These are phyloP conservation scores for Xanthia icteritia DNA, from an alignment of 2,888 invertebrate genomes.

Conservation along the genomic window DNA sequence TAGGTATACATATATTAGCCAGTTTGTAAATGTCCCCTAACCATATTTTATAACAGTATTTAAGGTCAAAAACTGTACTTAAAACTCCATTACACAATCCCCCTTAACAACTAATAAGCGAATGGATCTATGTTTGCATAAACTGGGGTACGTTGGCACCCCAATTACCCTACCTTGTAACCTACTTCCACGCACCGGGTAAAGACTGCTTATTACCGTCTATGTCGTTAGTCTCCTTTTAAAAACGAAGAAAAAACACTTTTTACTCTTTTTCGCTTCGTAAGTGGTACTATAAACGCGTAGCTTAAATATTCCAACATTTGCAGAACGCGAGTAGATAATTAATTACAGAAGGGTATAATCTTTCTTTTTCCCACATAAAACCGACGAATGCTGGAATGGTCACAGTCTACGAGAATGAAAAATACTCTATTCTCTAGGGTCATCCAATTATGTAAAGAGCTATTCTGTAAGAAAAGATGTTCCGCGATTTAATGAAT, in stretches of 20 bases:
- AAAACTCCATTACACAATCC: slow-evolving; percentile 30
- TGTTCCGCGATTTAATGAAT: slow-evolving; percentile 64
- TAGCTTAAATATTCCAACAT: slow-evolving; percentile 34
- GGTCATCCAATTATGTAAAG: slow-evolving; percentile 72
- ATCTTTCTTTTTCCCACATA: slow-evolving; percentile 32
- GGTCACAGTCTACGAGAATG: slow-evolving; percentile 50
- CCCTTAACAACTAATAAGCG: slow-evolving; percentile 40
- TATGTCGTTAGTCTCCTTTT: slow-evolving; percentile 60
- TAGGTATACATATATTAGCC: neutral
- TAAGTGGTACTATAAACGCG: slow-evolving; percentile 15
- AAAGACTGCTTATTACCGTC: slow-evolving; percentile 65
- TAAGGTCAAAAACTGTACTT: slow-evolving; percentile 32
- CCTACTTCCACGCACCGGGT: slow-evolving; percentile 69
- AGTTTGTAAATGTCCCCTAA: slow-evolving; percentile 9
- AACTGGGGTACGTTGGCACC: slow-evolving; percentile 56
- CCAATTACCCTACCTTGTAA: slow-evolving; percentile 72
- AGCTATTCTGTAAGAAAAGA: slow-evolving; percentile 62
- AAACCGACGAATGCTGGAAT: slow-evolving; percentile 39
- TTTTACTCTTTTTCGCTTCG: slow-evolving; percentile 37
- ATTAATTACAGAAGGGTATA: slow-evolving; percentile 39
- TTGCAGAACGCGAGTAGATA: slow-evolving; percentile 25
- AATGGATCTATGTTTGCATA: slow-evolving; percentile 63
- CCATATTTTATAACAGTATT: neutral
- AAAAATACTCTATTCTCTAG: slow-evolving; percentile 66
- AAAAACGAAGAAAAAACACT: slow-evolving; percentile 54